Percentiles rank a stretch among this genome's conserved stretches.
These are phyloP conservation scores for Actenoides hombroni DNA, from an alignment of 2,113 vertebrate genomes.

Conservation along the genomic window DNA sequence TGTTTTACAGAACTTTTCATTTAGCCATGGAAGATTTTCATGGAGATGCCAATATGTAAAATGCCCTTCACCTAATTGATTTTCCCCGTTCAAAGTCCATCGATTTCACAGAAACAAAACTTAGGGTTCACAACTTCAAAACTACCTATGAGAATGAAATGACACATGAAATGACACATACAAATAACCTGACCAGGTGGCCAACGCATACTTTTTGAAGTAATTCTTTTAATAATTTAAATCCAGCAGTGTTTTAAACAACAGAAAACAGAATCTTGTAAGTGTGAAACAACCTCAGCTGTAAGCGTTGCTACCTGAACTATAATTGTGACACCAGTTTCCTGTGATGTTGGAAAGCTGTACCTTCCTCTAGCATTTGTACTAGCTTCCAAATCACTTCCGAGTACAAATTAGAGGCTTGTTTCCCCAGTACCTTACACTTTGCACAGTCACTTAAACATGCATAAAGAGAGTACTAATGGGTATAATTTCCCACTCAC, in stretches of 20 bases:
- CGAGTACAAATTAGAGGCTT: conserved; percentile 11
- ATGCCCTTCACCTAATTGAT: not conserved
- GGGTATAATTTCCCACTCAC: conserved; percentile 5
- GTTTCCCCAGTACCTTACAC: not conserved
- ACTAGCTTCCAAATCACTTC: not conserved
- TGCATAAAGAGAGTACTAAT: conserved; percentile 6
- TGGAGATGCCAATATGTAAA: not conserved
- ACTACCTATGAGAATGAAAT: not conserved
- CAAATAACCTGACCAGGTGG: not conserved
- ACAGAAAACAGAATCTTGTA: not conserved
- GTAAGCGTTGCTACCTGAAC: not conserved
- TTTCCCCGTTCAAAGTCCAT: not conserved
- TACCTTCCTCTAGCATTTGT: not conserved
- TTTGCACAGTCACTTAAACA: conserved; percentile 53
- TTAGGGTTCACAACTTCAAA: not conserved
- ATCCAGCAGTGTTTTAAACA: not conserved
- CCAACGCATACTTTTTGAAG: not conserved
- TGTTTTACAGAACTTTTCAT: not conserved
- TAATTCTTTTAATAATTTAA: not conserved
- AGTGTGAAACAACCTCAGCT: not conserved
- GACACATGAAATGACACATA: not conserved
- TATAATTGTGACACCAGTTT: not conserved
- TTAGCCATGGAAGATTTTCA: not conserved
- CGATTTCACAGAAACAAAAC: not conserved
- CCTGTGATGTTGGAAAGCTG: not conserved